Percentiles rank a stretch among this genome's conserved stretches.
These are phyloP conservation scores for Leucophenga montana DNA, from an alignment of 2,888 invertebrate genomes.

Conservation along the genomic window DNA sequence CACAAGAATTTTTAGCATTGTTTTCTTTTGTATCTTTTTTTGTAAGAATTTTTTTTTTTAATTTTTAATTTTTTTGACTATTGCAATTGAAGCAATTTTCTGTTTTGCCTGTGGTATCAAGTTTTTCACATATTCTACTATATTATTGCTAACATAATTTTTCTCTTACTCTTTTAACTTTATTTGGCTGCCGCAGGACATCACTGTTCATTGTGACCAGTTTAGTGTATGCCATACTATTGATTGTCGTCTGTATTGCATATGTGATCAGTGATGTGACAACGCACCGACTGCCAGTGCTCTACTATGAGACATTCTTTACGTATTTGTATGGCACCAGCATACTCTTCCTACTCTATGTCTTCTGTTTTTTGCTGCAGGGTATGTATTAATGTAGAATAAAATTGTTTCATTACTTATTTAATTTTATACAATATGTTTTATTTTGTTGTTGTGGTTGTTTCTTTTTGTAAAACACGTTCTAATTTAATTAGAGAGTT, in stretches of 20 bases:
- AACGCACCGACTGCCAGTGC: conserved; percentile 91
- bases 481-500: conserved; percentile 83
- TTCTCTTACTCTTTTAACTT: background rate
- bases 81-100: background rate
- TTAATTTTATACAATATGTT: background rate
- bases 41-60: too few species aligned
- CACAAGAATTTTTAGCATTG: too few species aligned
- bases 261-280: conserved; percentile 96
- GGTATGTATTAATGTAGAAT: too few species aligned
- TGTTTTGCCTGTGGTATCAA: background rate
- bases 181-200: conserved; percentile 77
- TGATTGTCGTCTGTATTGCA: conserved; percentile 94
- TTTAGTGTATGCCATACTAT: conserved; percentile 94
- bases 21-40: too few species aligned
- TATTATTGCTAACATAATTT: background rate
- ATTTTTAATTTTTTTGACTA: background rate
- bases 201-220: conserved; percentile 96
- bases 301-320: conserved; percentile 96
- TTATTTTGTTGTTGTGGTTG: background rate
- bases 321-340: conserved; percentile 94
- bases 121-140: too few species aligned
- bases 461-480: background rate
- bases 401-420: background rate
- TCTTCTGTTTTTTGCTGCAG: conserved; percentile 94
- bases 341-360: conserved; percentile 93